These are phyloP conservation scores for Nemopilema nomurai DNA, from an alignment of 30 jellyfish, hydroid and myxozoan genomes.

Conservation along the genomic window DNA sequence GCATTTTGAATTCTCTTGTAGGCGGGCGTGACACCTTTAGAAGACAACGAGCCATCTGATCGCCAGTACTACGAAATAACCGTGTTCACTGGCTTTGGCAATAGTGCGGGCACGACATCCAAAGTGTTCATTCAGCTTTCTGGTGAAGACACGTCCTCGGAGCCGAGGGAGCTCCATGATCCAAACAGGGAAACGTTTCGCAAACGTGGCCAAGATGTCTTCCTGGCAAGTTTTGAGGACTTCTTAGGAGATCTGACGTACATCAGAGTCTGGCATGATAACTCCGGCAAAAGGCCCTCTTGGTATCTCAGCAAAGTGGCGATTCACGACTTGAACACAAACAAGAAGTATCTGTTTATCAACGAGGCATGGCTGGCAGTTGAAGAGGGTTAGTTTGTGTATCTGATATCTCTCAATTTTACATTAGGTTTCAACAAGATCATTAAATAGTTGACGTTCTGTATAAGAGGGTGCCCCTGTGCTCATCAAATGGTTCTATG, in stretches of 20 bases:
- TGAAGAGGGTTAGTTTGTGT: constrained; percentile 63
- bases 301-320: constrained; percentile 91
- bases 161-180: constrained; percentile 77
- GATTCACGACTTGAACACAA: constrained; percentile 75
- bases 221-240: constrained; percentile 85
- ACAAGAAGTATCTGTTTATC: constrained; percentile 78
- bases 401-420: background rate
- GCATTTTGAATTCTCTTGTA: background rate
- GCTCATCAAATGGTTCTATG: no score
- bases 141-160: constrained; percentile 92
- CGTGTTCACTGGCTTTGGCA: constrained; percentile 91
- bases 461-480: background rate
- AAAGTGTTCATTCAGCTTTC: constrained; percentile 82
- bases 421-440: background rate
- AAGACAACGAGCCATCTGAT: constrained; percentile 84
- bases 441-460: background rate
- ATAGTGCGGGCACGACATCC: constrained; percentile 87
- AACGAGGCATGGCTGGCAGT: constrained; percentile 88
- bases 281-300: constrained; percentile 92
- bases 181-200: constrained; percentile 63
- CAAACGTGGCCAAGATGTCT: constrained; percentile 86
- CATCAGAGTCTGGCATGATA: constrained; percentile 90
- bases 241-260: constrained; percentile 79
- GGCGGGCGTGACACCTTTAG: constrained; percentile 96
- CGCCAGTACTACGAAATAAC: constrained; percentile 89